These are phyloP conservation scores for Colletes collaris DNA, from an alignment of 2,888 invertebrate species.

Conservation along the genomic window DNA sequence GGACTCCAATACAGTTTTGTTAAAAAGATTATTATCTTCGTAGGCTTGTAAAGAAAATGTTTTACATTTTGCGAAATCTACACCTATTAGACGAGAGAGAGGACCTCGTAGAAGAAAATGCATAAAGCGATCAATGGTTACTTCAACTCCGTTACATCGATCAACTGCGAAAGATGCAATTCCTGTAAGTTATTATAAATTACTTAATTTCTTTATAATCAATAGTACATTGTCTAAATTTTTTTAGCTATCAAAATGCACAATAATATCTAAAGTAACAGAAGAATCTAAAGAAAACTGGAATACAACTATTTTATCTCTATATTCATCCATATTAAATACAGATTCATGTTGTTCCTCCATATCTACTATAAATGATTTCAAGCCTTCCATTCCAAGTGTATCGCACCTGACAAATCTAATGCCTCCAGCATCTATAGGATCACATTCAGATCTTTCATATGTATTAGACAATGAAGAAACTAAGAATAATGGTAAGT, in stretches of 20 bases:
- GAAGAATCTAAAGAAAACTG: conserved; percentile 82
- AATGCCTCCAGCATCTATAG: conserved; percentile 76
- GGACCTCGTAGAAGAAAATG: conserved; percentile 80
- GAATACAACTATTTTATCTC: conserved; percentile 73
- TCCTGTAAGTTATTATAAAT: conserved; percentile 68
- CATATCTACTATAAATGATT: conserved; percentile 66
- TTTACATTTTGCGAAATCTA: conserved; percentile 80
- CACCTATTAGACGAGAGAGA: conserved; percentile 78
- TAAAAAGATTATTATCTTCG: conserved; percentile 61
- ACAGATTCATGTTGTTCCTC: conserved; percentile 65
- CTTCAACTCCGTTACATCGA: conserved; percentile 79
- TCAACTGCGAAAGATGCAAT: conserved; percentile 75
- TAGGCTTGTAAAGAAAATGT: conserved; percentile 82
- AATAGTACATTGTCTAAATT: background rate
- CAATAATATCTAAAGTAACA: conserved; percentile 73
- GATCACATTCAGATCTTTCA: conserved; percentile 83
- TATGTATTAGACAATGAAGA: conserved; percentile 84
- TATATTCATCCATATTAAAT: conserved; percentile 71
- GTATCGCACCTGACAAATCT: conserved; percentile 73
- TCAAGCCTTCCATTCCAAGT: conserved; percentile 67
- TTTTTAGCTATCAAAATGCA: conserved; percentile 72
- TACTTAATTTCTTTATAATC: background rate
- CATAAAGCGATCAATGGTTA: conserved; percentile 81
- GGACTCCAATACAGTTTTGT: conserved; percentile 48
- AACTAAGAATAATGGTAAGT: conserved; percentile 81